phyloP scores from a whole-genome alignment of 2,888 invertebrate species.

The Luperina testacea region DNA sequence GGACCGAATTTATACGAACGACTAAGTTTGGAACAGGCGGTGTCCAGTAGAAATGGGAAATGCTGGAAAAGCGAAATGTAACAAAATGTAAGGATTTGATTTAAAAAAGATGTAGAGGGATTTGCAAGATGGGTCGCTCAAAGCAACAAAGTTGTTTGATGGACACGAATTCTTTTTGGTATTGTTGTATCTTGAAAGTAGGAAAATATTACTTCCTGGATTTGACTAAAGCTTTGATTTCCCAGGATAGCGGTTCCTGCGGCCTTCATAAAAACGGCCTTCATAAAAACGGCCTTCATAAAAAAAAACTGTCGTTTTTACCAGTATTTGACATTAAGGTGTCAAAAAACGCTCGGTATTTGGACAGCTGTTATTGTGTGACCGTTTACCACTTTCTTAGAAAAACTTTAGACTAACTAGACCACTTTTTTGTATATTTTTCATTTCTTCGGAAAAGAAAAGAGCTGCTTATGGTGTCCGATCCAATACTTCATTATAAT shows the following conservation, averaged over 20 bases:
- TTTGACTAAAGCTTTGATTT: background rate
- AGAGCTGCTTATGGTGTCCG: background rate
- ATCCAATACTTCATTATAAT: background rate
- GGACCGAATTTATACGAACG: slow-evolving; percentile 38
- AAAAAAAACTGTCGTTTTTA: background rate
- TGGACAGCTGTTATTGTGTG: background rate
- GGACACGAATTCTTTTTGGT: slow-evolving; percentile 23
- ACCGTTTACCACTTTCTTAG: background rate
- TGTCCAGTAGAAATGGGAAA: slow-evolving; percentile 46
- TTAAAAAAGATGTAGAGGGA: slow-evolving; percentile 40
- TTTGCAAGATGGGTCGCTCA: slow-evolving; percentile 37
- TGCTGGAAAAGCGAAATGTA: slow-evolving; percentile 26
- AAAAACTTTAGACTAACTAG: background rate
- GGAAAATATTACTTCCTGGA: background rate
- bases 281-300: background rate
- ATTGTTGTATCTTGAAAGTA: slow-evolving; percentile 5
- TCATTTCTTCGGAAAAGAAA: background rate
- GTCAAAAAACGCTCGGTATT: background rate
- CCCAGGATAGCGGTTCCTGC: background rate
- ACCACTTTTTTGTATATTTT: background rate
- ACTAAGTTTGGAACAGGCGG: slow-evolving; percentile 50
- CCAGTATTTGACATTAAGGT: background rate
- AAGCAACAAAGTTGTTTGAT: slow-evolving; percentile 52
- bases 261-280: background rate
- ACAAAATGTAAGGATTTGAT: slow-evolving; percentile 50